A percentile compares a stretch with the other conserved stretches of the same genome.
Conservation (phyloP, 2,888 invertebrate species). For the Papilio gigon region DNA sequence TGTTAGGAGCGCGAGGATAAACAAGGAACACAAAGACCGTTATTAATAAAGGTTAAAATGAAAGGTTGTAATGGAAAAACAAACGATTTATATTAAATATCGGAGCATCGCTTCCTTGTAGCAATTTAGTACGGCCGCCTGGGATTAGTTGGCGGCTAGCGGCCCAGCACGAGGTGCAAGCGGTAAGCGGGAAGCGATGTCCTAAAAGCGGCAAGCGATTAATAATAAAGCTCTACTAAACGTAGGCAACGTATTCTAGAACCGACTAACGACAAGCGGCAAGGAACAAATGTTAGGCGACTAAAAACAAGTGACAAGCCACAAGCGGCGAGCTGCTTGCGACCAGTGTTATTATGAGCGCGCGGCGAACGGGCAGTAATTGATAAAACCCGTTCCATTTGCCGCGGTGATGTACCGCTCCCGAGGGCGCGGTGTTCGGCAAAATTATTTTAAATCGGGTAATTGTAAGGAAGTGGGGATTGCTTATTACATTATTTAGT, state of each 20-base stretch:
- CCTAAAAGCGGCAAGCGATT: neutral
- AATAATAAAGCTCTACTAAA: too few relatives aligned
- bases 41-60: conserved; percentile 17
- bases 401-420: conserved; percentile 32
- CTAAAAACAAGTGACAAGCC: neutral
- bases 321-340: neutral
- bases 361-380: conserved; percentile 15
- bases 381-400: conserved; percentile 38
- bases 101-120: conserved; percentile 35
- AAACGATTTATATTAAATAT: conserved; percentile 33
- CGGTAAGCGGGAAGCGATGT: neutral
- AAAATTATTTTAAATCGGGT: conserved; percentile 38
- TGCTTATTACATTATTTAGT: conserved; percentile 29
- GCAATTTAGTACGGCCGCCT: conserved; percentile 22
- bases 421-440: conserved; percentile 16
- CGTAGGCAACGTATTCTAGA: too few relatives aligned
- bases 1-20: neutral
- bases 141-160: conserved; percentile 16
- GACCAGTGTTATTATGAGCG: neutral
- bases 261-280: neutral
- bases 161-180: neutral
- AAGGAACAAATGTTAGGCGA: neutral
- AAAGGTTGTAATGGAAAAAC: conserved; percentile 31
- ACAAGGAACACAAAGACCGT: conserved; percentile 10
- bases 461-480: conserved; percentile 24